Evolutionary conservation across 2,888 invertebrate species (phyloP), one percentile per base, ranked within the genome.

Genomic region (Scrobipalpa costella): DNA sequence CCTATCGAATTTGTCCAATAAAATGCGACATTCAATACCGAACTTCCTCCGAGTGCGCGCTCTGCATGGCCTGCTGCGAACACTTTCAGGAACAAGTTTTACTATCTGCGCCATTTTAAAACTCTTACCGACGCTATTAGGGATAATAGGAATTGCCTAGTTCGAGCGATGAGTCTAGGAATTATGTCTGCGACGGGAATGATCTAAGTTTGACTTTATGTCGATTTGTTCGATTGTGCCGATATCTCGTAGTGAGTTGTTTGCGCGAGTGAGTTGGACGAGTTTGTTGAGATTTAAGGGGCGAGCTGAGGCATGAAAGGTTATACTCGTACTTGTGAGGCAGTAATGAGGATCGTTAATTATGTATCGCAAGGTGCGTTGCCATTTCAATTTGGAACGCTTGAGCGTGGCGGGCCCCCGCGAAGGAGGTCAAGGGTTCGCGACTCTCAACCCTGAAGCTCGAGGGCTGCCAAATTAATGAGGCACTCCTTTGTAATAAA

Each of bases 401-500:
- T 83, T 84, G 86, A 79, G 85, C 84, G 86, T 86, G 83, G 83
- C 81, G 83, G 80, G 83, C n/a, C n/a, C 84, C 80, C 85, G 84
- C 80, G 79, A 81, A 84, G 87, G 87, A 84, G 85, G 86, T 90
- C 91, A 90, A 91, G 90, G 91, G 92, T 88, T 90, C 88, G 88
- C 86, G 84, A 85, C 83, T 85, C 83, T 85, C 88, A 87, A 87
- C 86, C 89, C 88, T 86, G 84, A 91, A 90, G 88, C 88, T 87
- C 86, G 84, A 90, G 91, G 90, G 88, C 81, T 89, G 85, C 90
- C 91, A 92, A 92, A 92, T 92, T 92, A 92, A 92, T 92, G 92
- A 92, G 92, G 86, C 85, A 90, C 90, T 91, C 89, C 90, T 92
- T 92, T 92, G 92, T 92, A 90, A 92, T 92, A 92, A 92, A 92